Evolutionary conservation across 1,140 invertebrate species (phyloP).

Genomic region (Heliconius hewitsoni): DNA sequence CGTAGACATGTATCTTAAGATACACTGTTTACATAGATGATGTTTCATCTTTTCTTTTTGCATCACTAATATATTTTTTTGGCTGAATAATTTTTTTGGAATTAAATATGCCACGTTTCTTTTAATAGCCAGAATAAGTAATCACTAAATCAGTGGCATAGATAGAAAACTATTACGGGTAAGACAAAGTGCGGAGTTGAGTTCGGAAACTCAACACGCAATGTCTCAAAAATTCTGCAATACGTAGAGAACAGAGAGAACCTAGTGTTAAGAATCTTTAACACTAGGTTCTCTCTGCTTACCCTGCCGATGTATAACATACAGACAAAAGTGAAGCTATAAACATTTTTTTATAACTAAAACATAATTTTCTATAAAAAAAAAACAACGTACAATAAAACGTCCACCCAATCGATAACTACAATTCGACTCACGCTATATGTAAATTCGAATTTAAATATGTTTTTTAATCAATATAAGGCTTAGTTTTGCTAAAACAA

Average conservation of each 20-base stretch:
- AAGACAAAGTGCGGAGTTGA: no score
- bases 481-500: conserved; percentile 59
- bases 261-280: background rate
- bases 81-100: no score
- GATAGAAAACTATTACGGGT: no score
- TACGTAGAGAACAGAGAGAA: background rate
- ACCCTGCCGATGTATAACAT: no score
- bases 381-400: conserved; percentile 42
- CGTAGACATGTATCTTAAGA: background rate
- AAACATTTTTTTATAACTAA: background rate
- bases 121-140: no score
- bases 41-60: no score
- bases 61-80: background rate
- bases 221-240: no score
- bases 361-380: background rate
- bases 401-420: conserved; percentile 67
- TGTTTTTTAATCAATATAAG: conserved; percentile 72
- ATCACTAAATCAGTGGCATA: no score
- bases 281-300: background rate
- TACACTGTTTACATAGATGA: no score
- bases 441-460: conserved; percentile 74
- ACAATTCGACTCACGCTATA: conserved; percentile 67
- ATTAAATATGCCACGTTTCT: no score
- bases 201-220: no score
- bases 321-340: no score